Percentiles rank a stretch among this genome's conserved stretches.
Evolutionary conservation across 2,888 invertebrate genomes (phyloP).

Genomic region (Venusia cambrica): DNA sequence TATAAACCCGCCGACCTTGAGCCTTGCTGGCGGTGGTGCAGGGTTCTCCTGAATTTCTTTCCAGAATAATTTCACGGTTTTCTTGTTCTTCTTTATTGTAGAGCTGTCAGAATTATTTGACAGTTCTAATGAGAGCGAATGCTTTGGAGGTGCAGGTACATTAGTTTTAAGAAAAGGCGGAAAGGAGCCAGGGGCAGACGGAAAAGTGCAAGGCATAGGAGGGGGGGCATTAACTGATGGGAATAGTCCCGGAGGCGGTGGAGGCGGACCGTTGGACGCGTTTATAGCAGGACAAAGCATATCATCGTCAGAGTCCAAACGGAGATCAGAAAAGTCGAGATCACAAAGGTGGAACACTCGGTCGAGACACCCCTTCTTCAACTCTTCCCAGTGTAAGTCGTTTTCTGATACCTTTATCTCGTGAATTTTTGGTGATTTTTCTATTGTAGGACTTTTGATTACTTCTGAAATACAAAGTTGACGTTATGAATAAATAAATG

Average conservation of each 20-base stretch:
- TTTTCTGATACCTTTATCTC: conserved; percentile 94
- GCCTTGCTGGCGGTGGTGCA: conserved; percentile 63
- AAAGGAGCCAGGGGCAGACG: conserved; percentile 63
- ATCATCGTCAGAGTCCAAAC: conserved; percentile 93
- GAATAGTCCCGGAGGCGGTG: conserved; percentile 87
- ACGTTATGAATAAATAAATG: neutral
- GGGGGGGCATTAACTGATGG: conserved; percentile 69
- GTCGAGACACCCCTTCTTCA: conserved; percentile 86
- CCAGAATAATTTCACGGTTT: conserved; percentile 99
- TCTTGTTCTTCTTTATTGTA: conserved; percentile 91
- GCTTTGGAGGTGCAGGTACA: conserved; percentile 66
- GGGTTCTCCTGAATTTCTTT: conserved; percentile 93
- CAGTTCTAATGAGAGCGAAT: conserved; percentile 49
- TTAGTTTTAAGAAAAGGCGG: conserved; percentile 62
- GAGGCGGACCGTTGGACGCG: conserved; percentile 86
- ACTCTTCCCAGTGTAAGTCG: conserved; percentile 97
- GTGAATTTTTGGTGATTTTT: conserved; percentile 82
- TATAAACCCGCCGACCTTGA: conserved; percentile 86
- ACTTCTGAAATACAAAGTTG: conserved; percentile 76
- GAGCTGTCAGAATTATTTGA: conserved; percentile 69
- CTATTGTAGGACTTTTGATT: conserved; percentile 85
- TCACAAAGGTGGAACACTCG: conserved; percentile 93
- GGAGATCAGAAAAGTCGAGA: conserved; percentile 97
- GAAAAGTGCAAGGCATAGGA: conserved; percentile 74
- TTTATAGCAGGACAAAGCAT: conserved; percentile 84